Evolutionary conservation across 2,888 invertebrate genomes (phyloP).

Genomic region (Apamea sordens): DNA sequence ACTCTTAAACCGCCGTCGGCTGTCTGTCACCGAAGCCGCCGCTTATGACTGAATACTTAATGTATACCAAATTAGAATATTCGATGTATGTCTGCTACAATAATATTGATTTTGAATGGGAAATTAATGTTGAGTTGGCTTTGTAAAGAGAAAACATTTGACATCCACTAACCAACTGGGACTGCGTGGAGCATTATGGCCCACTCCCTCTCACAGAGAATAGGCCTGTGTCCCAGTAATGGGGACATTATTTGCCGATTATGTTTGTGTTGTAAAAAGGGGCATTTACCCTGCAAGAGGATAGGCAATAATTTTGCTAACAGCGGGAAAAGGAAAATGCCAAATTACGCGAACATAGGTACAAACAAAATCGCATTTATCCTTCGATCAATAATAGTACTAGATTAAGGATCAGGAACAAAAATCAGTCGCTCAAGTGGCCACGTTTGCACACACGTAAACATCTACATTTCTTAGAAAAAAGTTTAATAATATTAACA

Average conservation of each 20-base stretch:
- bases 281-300: background rate
- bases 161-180: too few species aligned
- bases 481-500: too few species aligned
- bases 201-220: too few species aligned
- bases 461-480: too few species aligned
- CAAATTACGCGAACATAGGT: background rate
- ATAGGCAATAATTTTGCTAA: background rate
- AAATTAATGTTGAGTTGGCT: background rate
- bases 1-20: constrained; percentile 19
- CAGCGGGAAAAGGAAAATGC: background rate
- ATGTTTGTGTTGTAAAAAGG: background rate
- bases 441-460: too few species aligned
- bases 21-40: constrained; percentile 36
- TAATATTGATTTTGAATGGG: constrained; percentile 1
- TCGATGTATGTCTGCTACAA: background rate
- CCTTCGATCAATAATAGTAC: too few species aligned
- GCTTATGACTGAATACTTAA: constrained; percentile 33
- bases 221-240: too few species aligned
- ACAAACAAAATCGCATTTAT: background rate
- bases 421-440: too few species aligned
- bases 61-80: constrained; percentile 31
- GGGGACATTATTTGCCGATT: too few species aligned
- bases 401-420: too few species aligned
- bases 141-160: background rate
- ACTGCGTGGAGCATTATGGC: too few species aligned